Base-by-base conservation (phyloP, 2,113 vertebrate species). In the Oreotrochilus melanogaster region DNA sequence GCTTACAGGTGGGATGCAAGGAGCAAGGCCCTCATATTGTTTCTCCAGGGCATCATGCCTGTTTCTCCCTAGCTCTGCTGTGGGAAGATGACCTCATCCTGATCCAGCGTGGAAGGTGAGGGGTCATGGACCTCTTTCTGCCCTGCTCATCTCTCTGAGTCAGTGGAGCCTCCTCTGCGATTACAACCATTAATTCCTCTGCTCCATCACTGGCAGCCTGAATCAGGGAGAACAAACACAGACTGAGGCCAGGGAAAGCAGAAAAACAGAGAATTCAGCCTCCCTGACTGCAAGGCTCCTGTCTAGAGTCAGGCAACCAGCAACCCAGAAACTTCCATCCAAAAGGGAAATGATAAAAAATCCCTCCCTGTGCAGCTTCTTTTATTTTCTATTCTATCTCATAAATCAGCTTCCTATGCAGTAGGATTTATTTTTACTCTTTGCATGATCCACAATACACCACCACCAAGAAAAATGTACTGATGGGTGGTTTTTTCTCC, bases 281-380 rank as follows among this genome's bases (percentile, higher is more conserved):
- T 79, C 66, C 18, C 53, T 94, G 45, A 48, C 70, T 88, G n/a
- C 62, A 93, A 93, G n/a, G 21, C 17, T 92, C 13, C 35, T 73
- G 66, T 92, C 50, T 72, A 53, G 24, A 78, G 30, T 47, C 76
- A 87, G n/a, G 39, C 33, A 87, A 35, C 16, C 54, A 81, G 30
- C 0, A 0, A 91, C 22, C 10, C 54, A 92, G 45, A 92, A 64
- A 16, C 66, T 91, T 82, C 64, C 27, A 71, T 78, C 35, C 58
- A 37, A 87, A 78, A 69, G 22, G 13, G 7, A 19, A 47, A 11
- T 31, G 22, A 85, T 67, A 64, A 35, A 69, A 89, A 92, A 89
- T 72, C 76, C 35, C 19, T 91, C 75, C 16, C 50, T 11, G 21
- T 31, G 33, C n/a, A 72, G 3, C 9, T 53, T 23, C 3, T 16